Base-by-base conservation (phyloP, 1,140 invertebrate genomes). In the Drosophila chauvacae region DNA sequence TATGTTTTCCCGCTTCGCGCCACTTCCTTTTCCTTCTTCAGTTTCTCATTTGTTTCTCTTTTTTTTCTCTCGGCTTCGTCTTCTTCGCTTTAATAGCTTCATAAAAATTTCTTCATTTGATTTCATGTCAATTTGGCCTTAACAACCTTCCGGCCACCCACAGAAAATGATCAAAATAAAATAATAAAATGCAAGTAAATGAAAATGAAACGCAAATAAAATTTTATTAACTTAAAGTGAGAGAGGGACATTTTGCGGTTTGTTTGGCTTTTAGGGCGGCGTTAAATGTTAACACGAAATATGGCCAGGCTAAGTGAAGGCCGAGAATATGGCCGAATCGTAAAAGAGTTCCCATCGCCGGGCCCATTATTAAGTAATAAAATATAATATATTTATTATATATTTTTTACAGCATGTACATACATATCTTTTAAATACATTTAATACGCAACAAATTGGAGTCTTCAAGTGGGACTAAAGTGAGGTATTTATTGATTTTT, bases 201-300 rank as follows among this genome's bases (percentile, higher is more conserved):
- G 82, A 86, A 76, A 86, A 87, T 82, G 70, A 86, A 87, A 79
- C 70, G 83, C 70, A 87, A 82, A 87, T 82, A 86, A 82, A 87
- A 82, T 86, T 87, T 86, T 87, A 86, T 82, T 48, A 81, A 85
- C 82, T 79, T 77, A 30, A 63, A 76, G 14, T 41, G 37, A 13
- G 23, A 35, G 41, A 7, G 30, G 41, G 23, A 39, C 41, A 37
- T 62, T 57, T 42, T 60, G 50, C 48, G 57, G 47, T 61, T 47
- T 26, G 30, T 44, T n/a, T 37, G 18, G 23, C 20, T n/a, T 28
- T 84, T 77, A 75, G 70, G 61, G 79, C 53, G 83, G 83, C 83
- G 83, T 86, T 82, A 76, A 86, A 76, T 82, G 74, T 79, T 87
- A 79, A 79, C 83, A 81, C 75, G 75, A 80, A 80, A 80, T 73